Evolutionary conservation across 1,140 invertebrate genomes (phyloP).

Genomic region (Anadara kagoshimensis): DNA sequence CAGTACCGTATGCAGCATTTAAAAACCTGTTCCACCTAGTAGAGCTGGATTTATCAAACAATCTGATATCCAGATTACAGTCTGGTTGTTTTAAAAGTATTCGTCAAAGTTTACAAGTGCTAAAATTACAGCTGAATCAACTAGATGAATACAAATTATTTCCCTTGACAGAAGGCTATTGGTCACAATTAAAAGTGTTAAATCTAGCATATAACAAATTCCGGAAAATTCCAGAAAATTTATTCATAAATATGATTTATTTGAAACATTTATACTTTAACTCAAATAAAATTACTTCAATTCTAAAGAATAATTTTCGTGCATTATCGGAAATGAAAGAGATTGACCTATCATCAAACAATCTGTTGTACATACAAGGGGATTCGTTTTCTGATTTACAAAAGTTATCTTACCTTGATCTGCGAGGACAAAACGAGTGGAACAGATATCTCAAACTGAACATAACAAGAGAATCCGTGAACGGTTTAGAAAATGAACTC

Average conservation of each 20-base stretch:
- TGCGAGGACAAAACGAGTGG: neutral
- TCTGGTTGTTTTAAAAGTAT: slow-evolving; percentile 87
- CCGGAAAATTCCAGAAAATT: slow-evolving; percentile 84
- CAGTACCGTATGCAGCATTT: slow-evolving; percentile 27
- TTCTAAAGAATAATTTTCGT: slow-evolving; percentile 83
- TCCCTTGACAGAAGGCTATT: slow-evolving; percentile 20
- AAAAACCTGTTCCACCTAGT: slow-evolving; percentile 38
- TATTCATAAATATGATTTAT: slow-evolving; percentile 86
- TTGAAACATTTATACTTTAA: slow-evolving; percentile 91
- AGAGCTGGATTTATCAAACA: slow-evolving; percentile 82
- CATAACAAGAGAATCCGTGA: slow-evolving; percentile 27
- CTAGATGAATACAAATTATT: slow-evolving; percentile 81
- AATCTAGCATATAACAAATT: slow-evolving; percentile 90
- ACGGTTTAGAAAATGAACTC: slow-evolving; percentile 41
- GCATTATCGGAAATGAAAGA: slow-evolving; percentile 40
- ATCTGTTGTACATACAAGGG: slow-evolving; percentile 42
- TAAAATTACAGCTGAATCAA: slow-evolving; percentile 94
- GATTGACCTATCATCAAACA: slow-evolving; percentile 51
- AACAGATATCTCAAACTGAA: slow-evolving; percentile 14
- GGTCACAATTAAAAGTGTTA: slow-evolving; percentile 78
- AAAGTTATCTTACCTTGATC: slow-evolving; percentile 24
- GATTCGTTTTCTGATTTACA: slow-evolving; percentile 44
- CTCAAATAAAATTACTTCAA: slow-evolving; percentile 90
- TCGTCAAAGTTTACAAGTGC: slow-evolving; percentile 88
- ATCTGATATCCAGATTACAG: slow-evolving; percentile 84